Conservation (phyloP, 2,888 invertebrate species). For the Azorinus chamasolen region DNA sequence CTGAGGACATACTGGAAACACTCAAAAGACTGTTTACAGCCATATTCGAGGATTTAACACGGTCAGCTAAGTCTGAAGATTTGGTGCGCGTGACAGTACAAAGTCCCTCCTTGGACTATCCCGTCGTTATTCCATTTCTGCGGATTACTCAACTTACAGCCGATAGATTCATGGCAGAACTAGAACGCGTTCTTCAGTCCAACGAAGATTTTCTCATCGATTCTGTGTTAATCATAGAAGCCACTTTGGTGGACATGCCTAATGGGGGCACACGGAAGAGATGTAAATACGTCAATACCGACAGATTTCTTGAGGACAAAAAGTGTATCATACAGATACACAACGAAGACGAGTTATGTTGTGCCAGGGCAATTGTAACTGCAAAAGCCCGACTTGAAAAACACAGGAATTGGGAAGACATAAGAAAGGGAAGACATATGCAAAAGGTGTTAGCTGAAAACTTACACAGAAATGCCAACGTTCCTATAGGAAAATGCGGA, state of each 20-base stretch:
- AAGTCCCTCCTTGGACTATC: slow-evolving; percentile 36
- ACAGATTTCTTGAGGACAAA: slow-evolving; percentile 30
- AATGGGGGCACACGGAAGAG: slow-evolving; percentile 19
- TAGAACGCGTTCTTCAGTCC: slow-evolving; percentile 27
- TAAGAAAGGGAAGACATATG: slow-evolving; percentile 20
- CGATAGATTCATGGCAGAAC: slow-evolving; percentile 31
- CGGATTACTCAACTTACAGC: slow-evolving; percentile 8
- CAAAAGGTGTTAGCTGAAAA: slow-evolving; percentile 28
- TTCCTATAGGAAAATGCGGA: slow-evolving; percentile 32
- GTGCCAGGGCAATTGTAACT: too few species aligned
- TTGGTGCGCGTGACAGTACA: slow-evolving; percentile 29
- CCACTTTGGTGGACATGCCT: slow-evolving; percentile 32
- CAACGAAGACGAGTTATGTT: slow-evolving; percentile 44
- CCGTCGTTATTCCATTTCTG: slow-evolving; percentile 26
- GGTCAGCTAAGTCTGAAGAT: slow-evolving; percentile 23
- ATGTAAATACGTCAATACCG: slow-evolving; percentile 39
- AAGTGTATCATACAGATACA: slow-evolving; percentile 38
- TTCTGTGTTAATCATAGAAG: slow-evolving; percentile 30
- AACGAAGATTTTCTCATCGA: slow-evolving; percentile 35
- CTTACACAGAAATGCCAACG: slow-evolving; percentile 29
- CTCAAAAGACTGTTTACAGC: slow-evolving; percentile 10
- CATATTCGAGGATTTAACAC: slow-evolving; percentile 28
- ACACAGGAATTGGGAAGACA: slow-evolving; percentile 26
- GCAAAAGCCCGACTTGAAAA: too few species aligned
- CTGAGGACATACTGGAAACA: slow-evolving; percentile 15